A percentile compares a stretch with the other conserved stretches of the same genome.
These are phyloP conservation scores for Criorhina ranunculi DNA, from an alignment of 2,888 invertebrate species.

Conservation along the genomic window DNA sequence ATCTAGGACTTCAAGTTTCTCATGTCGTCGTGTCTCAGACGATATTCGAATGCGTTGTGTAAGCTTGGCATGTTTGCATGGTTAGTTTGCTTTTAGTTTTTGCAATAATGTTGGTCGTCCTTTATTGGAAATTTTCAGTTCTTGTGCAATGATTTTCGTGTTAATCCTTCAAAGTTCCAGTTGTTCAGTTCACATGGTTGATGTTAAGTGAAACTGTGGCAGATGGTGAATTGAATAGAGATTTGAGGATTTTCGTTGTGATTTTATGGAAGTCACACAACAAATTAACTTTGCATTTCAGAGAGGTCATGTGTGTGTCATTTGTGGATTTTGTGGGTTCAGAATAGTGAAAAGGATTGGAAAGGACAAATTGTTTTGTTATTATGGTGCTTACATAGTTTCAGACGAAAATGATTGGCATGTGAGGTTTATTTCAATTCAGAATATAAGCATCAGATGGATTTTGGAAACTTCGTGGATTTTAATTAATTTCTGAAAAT, in stretches of 20 bases:
- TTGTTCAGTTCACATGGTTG: not conserved
- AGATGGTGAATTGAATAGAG: constrained; percentile 16
- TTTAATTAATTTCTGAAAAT: too few relatives aligned
- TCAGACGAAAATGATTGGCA: too few relatives aligned
- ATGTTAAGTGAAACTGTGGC: not conserved
- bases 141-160: constrained; percentile 38
- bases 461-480: too few relatives aligned
- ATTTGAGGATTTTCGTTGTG: constrained; percentile 30
- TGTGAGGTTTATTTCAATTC: too few relatives aligned
- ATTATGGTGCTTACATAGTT: too few relatives aligned
- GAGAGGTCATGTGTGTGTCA: constrained; percentile 8
- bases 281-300: constrained; percentile 18
- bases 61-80: constrained; percentile 47
- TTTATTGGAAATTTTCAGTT: constrained; percentile 11
- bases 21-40: constrained; percentile 10
- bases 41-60: constrained; percentile 7
- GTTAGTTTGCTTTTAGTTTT: constrained; percentile 39
- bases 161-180: constrained; percentile 44
- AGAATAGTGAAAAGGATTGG: too few relatives aligned
- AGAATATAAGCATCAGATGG: too few relatives aligned
- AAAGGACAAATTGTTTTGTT: too few relatives aligned
- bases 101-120: constrained; percentile 38
- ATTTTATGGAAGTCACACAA: constrained; percentile 21
- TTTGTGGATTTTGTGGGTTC: constrained; percentile 1
- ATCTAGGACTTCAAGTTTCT: constrained; percentile 32